These are phyloP conservation scores for Vidua chalybeata DNA, from an alignment of 2,113 vertebrate species.

Conservation along the genomic window DNA sequence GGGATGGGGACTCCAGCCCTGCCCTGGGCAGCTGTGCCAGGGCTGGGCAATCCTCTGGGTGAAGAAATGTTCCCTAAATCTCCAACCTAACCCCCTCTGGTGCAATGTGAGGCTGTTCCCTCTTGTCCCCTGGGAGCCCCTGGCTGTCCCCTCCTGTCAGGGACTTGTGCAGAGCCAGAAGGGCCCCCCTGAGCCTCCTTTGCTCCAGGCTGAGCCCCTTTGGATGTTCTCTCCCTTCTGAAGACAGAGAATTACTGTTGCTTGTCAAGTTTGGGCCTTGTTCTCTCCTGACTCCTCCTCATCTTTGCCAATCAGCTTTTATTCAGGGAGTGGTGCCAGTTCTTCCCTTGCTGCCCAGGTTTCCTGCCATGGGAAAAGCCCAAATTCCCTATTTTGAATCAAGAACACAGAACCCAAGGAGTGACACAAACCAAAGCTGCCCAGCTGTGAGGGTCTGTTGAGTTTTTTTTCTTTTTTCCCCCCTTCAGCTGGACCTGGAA, in stretches of 20 bases:
- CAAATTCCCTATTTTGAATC: accelerated
- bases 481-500: not conserved
- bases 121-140: not conserved
- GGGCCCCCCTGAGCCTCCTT: not conserved
- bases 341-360: not conserved
- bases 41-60: not conserved
- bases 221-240: not conserved
- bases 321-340: not conserved
- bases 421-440: not conserved
- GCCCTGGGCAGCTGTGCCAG: not conserved
- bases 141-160: not conserved
- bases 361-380: not conserved
- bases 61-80: not conserved
- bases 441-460: not conserved
- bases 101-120: accelerated
- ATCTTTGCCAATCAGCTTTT: not conserved
- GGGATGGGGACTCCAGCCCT: not conserved
- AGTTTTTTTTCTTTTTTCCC: accelerated
- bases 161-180: not conserved
- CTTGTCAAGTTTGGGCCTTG: not conserved
- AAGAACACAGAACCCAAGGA: not conserved
- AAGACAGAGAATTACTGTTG: not conserved
- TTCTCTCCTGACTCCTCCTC: not conserved
- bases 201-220: not conserved
- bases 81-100: not conserved